Conservation (phyloP, 2,113 vertebrate genomes). For the Aptenodytes forsteri region DNA sequence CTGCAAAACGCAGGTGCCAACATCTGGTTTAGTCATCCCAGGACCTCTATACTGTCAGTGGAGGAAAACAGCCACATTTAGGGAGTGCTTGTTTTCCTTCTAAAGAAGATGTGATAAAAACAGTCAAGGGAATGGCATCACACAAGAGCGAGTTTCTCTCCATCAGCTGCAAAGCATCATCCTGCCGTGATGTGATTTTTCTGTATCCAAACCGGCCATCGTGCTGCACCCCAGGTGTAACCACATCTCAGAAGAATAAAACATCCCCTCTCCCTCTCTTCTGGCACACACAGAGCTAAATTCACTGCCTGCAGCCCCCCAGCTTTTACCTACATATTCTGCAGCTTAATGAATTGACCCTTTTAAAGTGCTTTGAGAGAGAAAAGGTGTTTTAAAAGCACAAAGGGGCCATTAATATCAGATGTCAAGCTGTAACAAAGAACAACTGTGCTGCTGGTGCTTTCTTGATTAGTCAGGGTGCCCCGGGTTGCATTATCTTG, state of each 20-base stretch:
- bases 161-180: not conserved
- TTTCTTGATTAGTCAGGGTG: not conserved
- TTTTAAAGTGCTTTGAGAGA: not conserved
- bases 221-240: not conserved
- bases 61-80: not conserved
- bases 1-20: not conserved
- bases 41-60: not conserved
- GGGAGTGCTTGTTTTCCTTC: not conserved
- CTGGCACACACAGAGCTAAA: not conserved
- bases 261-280: not conserved
- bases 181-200: not conserved
- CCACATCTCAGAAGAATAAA: not conserved
- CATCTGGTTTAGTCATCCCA: not conserved
- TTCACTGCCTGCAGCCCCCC: not conserved
- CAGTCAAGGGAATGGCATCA: fast-evolving
- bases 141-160: not conserved
- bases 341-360: not conserved
- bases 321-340: not conserved
- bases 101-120: not conserved
- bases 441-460: not conserved
- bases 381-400: not conserved
- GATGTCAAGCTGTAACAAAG: not conserved
- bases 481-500: not conserved
- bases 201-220: not conserved
- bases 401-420: not conserved